These are phyloP conservation scores for Carterocephalus palaemon DNA, from an alignment of 2,888 invertebrate genomes.

Conservation along the genomic window DNA sequence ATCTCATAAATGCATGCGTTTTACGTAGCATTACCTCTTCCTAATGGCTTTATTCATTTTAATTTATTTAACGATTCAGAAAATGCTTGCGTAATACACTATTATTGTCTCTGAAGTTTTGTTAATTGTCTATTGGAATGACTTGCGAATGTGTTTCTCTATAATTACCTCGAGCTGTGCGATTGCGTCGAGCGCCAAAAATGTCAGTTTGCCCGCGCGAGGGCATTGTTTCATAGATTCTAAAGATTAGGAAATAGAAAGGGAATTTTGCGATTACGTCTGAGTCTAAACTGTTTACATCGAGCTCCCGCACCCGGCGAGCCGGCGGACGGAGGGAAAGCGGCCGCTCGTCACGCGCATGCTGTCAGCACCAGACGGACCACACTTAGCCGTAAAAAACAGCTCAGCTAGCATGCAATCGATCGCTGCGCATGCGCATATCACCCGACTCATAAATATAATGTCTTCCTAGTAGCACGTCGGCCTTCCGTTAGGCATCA, in stretches of 20 bases:
- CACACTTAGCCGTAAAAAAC: slow-evolving; percentile 33
- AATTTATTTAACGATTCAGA: no score
- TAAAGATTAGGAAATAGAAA: slow-evolving; percentile 50
- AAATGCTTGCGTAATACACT: slow-evolving; percentile 11
- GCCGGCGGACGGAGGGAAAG: slow-evolving; percentile 67
- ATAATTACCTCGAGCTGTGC: slow-evolving; percentile 24
- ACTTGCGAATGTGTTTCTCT: slow-evolving; percentile 31
- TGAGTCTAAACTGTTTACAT: slow-evolving; percentile 12
- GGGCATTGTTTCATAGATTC: slow-evolving; percentile 51
- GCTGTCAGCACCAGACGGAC: slow-evolving; percentile 71
- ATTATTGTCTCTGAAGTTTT: no score
- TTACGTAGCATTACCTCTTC: no score
- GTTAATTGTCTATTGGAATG: not conserved
- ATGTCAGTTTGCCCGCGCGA: slow-evolving; percentile 56
- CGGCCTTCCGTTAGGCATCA: slow-evolving; percentile 7
- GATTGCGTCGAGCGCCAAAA: no score
- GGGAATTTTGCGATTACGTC: slow-evolving; percentile 37
- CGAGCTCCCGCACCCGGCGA: no score
- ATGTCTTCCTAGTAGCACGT: slow-evolving; percentile 27
- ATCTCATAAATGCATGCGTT: no score
- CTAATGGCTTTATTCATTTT: no score
- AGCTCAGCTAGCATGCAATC: slow-evolving; percentile 55
- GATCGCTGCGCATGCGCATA: slow-evolving; percentile 27
- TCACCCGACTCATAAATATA: slow-evolving; percentile 33
- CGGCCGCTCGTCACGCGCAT: slow-evolving; percentile 57